A percentile compares a stretch with the other conserved stretches of the same genome.
Conservation (phyloP, 2,113 vertebrate genomes). For the Pitta sordida region DNA sequence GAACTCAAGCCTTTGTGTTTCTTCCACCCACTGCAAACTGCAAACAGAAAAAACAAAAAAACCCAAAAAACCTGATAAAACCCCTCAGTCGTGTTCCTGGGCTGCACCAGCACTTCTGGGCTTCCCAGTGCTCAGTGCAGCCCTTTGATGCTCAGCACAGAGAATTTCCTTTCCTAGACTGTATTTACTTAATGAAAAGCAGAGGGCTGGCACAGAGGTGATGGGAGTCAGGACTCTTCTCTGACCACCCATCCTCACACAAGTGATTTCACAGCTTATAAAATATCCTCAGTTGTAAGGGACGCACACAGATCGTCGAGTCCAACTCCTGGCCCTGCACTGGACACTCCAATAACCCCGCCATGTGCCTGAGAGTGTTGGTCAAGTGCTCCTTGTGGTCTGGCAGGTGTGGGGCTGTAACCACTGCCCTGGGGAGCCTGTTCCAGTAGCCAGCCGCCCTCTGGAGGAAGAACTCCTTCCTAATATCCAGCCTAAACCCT, state of each 20-base stretch:
- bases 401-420: accelerated
- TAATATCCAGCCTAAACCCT: accelerated
- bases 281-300: background rate
- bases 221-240: background rate
- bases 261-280: background rate
- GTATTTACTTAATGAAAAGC: background rate
- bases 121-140: background rate
- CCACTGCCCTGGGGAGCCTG: background rate
- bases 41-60: background rate
- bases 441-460: background rate
- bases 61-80: background rate
- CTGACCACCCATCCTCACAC: background rate
- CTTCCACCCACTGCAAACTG: background rate
- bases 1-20: background rate
- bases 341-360: background rate
- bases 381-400: accelerated
- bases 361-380: accelerated
- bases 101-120: background rate
- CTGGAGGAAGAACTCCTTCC: background rate
- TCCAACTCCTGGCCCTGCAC: background rate
- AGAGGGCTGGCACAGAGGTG: background rate
- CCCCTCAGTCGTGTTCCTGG: background rate
- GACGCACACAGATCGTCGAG: accelerated
- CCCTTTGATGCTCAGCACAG: background rate
- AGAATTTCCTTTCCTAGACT: background rate